phyloP scores from a whole-genome alignment of 1,140 invertebrate species.

The Coelopa frigida region DNA sequence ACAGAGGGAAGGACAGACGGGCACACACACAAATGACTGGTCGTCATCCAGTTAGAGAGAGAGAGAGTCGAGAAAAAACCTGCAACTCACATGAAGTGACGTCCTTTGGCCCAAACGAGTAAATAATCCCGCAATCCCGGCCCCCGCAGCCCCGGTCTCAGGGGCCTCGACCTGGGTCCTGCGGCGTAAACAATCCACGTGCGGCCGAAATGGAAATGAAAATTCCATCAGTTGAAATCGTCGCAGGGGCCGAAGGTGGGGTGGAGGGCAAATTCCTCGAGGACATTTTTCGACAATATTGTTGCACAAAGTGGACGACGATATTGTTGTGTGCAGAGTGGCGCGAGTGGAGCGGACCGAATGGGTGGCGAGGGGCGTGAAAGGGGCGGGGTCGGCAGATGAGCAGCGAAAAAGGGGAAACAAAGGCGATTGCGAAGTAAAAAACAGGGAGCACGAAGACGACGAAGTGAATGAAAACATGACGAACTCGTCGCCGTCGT shows the following conservation, averaged over 20 bases:
- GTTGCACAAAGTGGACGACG: no score
- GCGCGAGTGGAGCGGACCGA: neutral
- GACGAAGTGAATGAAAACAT: no score
- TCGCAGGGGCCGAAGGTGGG: neutral
- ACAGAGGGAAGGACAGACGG: neutral
- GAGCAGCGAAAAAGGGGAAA: neutral
- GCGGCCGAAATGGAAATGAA: no score
- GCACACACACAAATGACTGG: neutral
- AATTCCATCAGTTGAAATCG: no score
- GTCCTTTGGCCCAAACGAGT: no score
- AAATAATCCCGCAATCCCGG: no score
- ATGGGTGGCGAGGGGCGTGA: neutral
- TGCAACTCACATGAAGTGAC: no score
- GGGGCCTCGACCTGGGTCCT: no score
- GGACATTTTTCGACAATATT: slow-evolving; percentile 12
- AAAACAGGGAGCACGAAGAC: no score
- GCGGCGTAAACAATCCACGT: no score
- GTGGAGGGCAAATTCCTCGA: slow-evolving; percentile 11
- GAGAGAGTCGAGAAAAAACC: neutral
- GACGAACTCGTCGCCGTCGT: no score
- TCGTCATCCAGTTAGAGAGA: neutral
- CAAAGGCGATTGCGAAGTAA: slow-evolving; percentile 7
- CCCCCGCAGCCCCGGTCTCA: no score
- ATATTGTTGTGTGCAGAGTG: slow-evolving; percentile 7
- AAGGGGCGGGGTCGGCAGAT: neutral